These are phyloP conservation scores for Ptychoptera albimana DNA, from an alignment of 2,888 invertebrate genomes.

Conservation along the genomic window DNA sequence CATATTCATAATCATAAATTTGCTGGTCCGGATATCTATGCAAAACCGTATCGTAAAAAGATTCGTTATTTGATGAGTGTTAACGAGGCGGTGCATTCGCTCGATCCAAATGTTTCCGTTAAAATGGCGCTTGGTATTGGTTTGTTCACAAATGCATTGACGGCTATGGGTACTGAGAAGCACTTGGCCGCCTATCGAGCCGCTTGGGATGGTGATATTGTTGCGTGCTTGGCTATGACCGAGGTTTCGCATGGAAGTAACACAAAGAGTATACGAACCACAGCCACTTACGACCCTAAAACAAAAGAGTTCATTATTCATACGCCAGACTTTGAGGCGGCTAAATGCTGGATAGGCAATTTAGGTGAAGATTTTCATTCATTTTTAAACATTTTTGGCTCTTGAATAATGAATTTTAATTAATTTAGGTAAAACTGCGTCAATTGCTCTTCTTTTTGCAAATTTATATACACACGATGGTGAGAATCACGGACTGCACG, in stretches of 20 bases:
- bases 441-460: conserved; percentile 76
- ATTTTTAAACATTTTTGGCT: too few relatives aligned
- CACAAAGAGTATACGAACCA: conserved; percentile 79
- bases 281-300: conserved; percentile 66
- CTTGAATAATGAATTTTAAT: conserved; percentile 5
- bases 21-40: conserved; percentile 38
- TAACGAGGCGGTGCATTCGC: conserved; percentile 54
- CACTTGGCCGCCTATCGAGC: conserved; percentile 53
- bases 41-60: conserved; percentile 21
- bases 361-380: conserved; percentile 48
- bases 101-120: conserved; percentile 57
- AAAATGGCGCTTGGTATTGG: conserved; percentile 64
- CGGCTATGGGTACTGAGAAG: conserved; percentile 59
- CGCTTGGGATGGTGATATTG: conserved; percentile 52
- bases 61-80: conserved; percentile 59
- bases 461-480: conserved; percentile 71
- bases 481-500: conserved; percentile 69
- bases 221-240: conserved; percentile 77
- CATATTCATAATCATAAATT: conserved; percentile 50
- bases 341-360: conserved; percentile 95
- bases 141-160: conserved; percentile 54
- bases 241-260: conserved; percentile 93
- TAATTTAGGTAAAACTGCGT: conserved; percentile 56
- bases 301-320: conserved; percentile 72
- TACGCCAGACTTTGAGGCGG: conserved; percentile 87